phyloP scores from a whole-genome alignment of 2,888 invertebrate genomes.

The Glaucopsyche alexis region DNA sequence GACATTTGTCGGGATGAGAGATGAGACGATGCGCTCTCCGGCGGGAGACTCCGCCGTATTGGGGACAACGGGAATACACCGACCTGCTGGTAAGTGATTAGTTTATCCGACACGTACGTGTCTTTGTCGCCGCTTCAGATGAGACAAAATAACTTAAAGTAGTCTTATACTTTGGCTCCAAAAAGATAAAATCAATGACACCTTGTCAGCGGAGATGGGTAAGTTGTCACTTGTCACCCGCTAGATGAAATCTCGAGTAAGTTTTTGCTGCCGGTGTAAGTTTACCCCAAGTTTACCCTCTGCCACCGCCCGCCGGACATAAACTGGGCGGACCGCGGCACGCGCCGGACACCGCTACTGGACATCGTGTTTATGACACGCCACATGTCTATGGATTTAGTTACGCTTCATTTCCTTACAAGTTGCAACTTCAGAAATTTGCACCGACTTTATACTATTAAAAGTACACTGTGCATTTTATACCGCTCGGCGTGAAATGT shows the following conservation, averaged over 20 bases:
- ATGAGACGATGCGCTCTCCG: neutral
- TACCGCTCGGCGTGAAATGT: neutral
- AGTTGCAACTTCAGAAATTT: neutral
- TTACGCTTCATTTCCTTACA: neutral
- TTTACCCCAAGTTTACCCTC: neutral
- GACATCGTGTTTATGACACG: neutral
- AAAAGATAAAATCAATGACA: neutral
- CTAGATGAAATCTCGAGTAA: neutral
- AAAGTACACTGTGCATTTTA: neutral
- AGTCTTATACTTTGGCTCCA: neutral
- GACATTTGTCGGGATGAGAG: neutral
- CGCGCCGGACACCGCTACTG: neutral
- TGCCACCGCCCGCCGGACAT: neutral
- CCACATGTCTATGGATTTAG: neutral
- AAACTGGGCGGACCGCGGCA: neutral
- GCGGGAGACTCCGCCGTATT: neutral
- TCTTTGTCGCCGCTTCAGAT: neutral
- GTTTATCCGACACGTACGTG: neutral
- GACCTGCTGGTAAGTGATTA: neutral
- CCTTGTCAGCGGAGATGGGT: neutral
- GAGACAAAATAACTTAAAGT: too few species aligned
- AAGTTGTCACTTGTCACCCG: neutral
- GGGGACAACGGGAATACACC: neutral
- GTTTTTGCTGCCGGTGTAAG: neutral
- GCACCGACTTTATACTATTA: too few species aligned